phyloP scores from a whole-genome alignment of 2,888 invertebrate species.

The Brachylomia viminalis region DNA sequence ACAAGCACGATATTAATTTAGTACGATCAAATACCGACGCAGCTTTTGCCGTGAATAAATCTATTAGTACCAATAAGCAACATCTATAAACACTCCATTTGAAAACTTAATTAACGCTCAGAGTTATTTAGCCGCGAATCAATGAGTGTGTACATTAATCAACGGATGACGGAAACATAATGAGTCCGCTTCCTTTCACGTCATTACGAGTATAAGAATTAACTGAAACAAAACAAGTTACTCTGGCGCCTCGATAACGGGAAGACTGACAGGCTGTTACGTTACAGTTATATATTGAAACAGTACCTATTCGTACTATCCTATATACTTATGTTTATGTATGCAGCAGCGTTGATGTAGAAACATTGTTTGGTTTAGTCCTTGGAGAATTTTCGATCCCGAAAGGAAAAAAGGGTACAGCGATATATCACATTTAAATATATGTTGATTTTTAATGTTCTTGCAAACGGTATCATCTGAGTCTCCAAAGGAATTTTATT shows the following conservation, averaged over 20 bases:
- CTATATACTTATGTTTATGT: background rate
- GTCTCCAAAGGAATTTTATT: background rate
- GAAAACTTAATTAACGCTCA: conserved; percentile 50
- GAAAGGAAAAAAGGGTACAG: conserved; percentile 43
- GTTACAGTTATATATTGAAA: conserved; percentile 26
- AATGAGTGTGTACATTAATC: conserved; percentile 52
- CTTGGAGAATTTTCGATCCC: conserved; percentile 27
- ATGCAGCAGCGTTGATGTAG: conserved; percentile 21
- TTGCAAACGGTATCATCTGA: background rate
- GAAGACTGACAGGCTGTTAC: conserved; percentile 41
- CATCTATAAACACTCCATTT: conserved; percentile 25
- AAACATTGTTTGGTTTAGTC: conserved; percentile 23
- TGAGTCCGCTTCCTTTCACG: conserved; percentile 49
- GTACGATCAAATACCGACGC: background rate
- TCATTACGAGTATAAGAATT: conserved; percentile 58
- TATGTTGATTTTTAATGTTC: conserved; percentile 35
- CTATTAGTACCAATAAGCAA: conserved; percentile 16
- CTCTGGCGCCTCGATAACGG: conserved; percentile 43
- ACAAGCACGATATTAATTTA: background rate
- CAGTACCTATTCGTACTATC: conserved; percentile 4
- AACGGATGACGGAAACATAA: conserved; percentile 56
- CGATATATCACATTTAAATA: conserved; percentile 39
- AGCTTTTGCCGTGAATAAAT: background rate
- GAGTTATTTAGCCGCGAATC: conserved; percentile 49
- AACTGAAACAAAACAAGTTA: conserved; percentile 58